Base-by-base conservation (phyloP, 1,140 invertebrate genomes). In the Subanguina moxae region DNA sequence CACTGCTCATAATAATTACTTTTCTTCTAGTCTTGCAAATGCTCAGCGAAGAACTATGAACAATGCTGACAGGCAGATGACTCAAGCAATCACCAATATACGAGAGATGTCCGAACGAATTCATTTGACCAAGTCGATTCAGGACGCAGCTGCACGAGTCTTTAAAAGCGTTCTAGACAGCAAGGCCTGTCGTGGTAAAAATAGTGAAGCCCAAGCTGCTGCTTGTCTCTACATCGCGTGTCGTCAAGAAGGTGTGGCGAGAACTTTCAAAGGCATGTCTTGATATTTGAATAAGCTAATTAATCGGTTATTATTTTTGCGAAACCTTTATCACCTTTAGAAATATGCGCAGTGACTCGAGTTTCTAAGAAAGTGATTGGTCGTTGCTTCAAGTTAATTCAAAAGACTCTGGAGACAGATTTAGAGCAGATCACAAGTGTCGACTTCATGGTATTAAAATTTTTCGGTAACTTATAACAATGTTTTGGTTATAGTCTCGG, bases 311-410 rank as follows among this genome's bases (percentile, higher is more conserved):
- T n/a, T n/a, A n/a, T n/a, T n/a, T n/a, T n/a, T n/a, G n/a, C n/a
- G n/a, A n/a, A n/a, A n/a, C 25, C 15, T 67, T 68, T 45, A 61
- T 62, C 13, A 42, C 48, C n/a, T 38, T 77, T 86, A 84, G 94
- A 97, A 88, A 97, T 97, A 62, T 97, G 94, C 86, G 93, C 94
- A 8, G 92, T 97, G 30, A 95, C 93, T 78, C 94, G 94, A 85
- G 93, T 97, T 57, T 95, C 93, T 74, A 98, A 98, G 84, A 97
- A 97, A 82, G 95, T 99, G 86, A 99, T 99, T 76, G 96, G 95
- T 1, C 85, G 94, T 75, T 94, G 92, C 80, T 97, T 96, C 80
- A 96, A 95, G 80, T 79, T 94, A 30, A 96, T 96, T 76, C 82
- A 94, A 5, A 92, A 93, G 80, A 91, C 91, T 0, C 84, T 97